Percentiles rank a stretch among this genome's conserved stretches.
phyloP scores from a whole-genome alignment of 2,797 vertebrate species.

The Lindbergichthys nudifrons region DNA sequence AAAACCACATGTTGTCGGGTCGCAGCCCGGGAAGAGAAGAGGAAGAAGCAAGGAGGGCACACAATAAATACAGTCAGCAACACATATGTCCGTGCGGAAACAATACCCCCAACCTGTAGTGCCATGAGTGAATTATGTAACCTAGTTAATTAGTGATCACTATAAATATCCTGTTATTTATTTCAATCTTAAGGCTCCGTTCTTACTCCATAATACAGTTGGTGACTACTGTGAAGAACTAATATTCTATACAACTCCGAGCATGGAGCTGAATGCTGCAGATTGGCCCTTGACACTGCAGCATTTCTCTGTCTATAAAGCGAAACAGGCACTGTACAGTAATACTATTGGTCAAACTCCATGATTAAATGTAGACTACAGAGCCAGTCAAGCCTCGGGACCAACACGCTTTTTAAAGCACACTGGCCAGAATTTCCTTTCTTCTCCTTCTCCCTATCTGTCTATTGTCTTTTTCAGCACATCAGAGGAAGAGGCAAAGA shows the following conservation, averaged over 20 bases:
- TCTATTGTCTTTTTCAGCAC: conserved; percentile 77
- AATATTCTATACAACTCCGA: conserved; percentile 18
- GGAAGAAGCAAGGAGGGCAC: no score
- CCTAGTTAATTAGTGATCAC: no score
- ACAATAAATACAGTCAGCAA: no score
- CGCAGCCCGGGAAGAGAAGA: no score
- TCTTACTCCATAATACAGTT: background rate
- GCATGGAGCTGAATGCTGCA: conserved; percentile 11
- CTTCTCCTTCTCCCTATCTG: conserved; percentile 61
- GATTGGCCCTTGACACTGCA: conserved; percentile 28
- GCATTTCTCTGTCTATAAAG: conserved; percentile 31
- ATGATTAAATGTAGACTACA: conserved; percentile 45
- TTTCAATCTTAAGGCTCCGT: conserved; percentile 11
- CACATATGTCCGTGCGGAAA: no score
- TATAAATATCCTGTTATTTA: conserved; percentile 3
- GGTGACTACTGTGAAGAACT: conserved; percentile 17
- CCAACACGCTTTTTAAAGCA: conserved; percentile 65
- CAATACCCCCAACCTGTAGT: no score
- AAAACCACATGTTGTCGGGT: no score
- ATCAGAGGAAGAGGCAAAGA: conserved; percentile 75
- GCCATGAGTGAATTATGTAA: no score
- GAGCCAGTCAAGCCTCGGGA: conserved; percentile 52
- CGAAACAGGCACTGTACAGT: conserved; percentile 31
- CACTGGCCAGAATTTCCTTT: conserved; percentile 59
- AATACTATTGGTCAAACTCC: conserved; percentile 49